These are phyloP conservation scores for Biston betularia DNA, from an alignment of 2,888 invertebrate genomes.

Conservation along the genomic window DNA sequence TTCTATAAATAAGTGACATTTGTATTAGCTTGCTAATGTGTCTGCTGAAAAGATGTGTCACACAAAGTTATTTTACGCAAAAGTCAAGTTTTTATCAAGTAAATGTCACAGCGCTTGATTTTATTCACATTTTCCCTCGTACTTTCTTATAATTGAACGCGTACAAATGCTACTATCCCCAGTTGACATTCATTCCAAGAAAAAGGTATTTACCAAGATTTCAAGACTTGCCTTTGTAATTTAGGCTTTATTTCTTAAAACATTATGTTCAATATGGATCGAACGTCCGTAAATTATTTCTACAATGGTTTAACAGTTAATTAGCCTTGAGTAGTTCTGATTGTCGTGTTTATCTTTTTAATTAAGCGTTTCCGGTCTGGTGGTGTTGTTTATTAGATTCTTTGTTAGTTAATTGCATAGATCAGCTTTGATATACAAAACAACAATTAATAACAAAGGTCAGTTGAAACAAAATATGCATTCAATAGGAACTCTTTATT, in stretches of 20 bases:
- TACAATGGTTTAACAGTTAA: conserved; percentile 12
- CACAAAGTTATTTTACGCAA: background rate
- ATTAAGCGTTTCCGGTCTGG: conserved; percentile 1
- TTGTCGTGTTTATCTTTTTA: conserved; percentile 26
- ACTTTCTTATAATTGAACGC: conserved; percentile 16
- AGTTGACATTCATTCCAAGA: conserved; percentile 23
- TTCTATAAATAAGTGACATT: too few species aligned
- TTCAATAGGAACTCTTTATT: too few species aligned
- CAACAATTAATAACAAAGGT: background rate
- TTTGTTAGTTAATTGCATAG: conserved; percentile 3
- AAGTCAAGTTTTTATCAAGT: background rate
- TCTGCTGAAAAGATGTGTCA: too few species aligned
- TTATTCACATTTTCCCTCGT: background rate
- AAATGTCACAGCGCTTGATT: background rate
- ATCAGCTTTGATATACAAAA: background rate
- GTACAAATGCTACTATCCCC: conserved; percentile 16
- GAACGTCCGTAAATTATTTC: background rate
- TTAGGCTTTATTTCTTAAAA: background rate
- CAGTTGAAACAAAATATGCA: background rate
- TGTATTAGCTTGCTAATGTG: too few species aligned
- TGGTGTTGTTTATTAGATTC: conserved; percentile 9
- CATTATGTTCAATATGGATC: background rate
- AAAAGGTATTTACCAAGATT: conserved; percentile 12
- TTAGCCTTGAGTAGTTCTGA: conserved; percentile 22
- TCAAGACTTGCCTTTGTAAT: background rate